phyloP scores from a whole-genome alignment of 2,113 vertebrate species.

The Triplophysa siluroides region DNA sequence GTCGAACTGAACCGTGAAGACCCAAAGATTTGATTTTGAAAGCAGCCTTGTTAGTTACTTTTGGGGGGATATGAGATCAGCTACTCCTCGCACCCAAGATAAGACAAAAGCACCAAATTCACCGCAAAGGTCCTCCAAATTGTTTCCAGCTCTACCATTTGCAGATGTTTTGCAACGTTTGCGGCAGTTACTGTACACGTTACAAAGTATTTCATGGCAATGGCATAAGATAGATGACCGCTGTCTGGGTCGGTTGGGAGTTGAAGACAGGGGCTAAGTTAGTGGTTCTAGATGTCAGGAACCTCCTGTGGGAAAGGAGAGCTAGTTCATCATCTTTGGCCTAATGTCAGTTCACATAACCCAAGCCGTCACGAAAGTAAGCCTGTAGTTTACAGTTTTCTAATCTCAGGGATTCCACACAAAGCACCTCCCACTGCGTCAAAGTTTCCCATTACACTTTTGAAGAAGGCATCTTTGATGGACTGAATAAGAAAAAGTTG shows the following conservation, averaged over 20 bases:
- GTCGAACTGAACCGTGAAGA: background rate
- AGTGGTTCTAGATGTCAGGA: conserved; percentile 26
- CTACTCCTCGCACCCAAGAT: background rate
- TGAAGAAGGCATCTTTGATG: conserved; percentile 11
- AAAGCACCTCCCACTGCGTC: conserved; percentile 63
- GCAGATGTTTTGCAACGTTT: conserved; percentile 38
- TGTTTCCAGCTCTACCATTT: conserved; percentile 27
- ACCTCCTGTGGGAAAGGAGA: conserved; percentile 46
- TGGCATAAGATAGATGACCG: conserved; percentile 56
- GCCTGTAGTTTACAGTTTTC: background rate
- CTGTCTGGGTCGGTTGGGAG: conserved; percentile 45
- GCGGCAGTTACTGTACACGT: conserved; percentile 51
- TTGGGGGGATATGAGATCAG: background rate
- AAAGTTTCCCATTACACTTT: conserved; percentile 53
- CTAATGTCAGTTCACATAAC: conserved; percentile 52
- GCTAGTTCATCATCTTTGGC: conserved; percentile 52
- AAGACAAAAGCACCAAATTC: conserved; percentile 8
- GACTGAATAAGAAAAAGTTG: conserved; percentile 18
- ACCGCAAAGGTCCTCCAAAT: background rate
- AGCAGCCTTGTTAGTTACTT: conserved; percentile 17
- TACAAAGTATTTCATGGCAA: conserved; percentile 33
- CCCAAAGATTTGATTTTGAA: background rate
- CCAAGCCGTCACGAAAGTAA: conserved; percentile 44
- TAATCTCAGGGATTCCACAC: background rate
- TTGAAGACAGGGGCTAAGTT: conserved; percentile 34